These are phyloP conservation scores for Coleophora flavipennella DNA, from an alignment of 2,888 invertebrate species.

Conservation along the genomic window DNA sequence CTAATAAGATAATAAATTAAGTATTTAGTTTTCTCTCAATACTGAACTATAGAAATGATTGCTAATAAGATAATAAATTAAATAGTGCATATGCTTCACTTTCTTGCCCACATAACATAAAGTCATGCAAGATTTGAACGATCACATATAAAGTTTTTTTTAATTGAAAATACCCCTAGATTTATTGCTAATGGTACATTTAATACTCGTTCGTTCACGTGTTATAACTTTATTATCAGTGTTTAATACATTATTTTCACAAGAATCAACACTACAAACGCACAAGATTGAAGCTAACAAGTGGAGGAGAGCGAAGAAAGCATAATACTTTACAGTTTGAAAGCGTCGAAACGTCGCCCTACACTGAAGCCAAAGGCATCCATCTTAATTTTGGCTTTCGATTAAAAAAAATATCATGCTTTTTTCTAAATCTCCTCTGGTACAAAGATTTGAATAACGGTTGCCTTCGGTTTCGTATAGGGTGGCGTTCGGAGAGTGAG, in stretches of 20 bases:
- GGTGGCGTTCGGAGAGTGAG: constrained; percentile 51
- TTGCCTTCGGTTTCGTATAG: constrained; percentile 90
- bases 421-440: constrained; percentile 32
- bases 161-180: too few species aligned
- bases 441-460: constrained; percentile 39
- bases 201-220: too few species aligned
- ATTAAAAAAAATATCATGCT: constrained; percentile 19
- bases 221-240: neutral
- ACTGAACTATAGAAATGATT: too few species aligned
- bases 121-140: too few species aligned
- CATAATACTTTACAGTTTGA: constrained; percentile 1
- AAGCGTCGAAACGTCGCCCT: constrained; percentile 18
- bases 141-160: too few species aligned
- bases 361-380: constrained; percentile 69
- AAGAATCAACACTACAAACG: constrained; percentile 10
- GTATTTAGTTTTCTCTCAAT: too few species aligned
- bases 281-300: constrained; percentile 3
- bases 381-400: constrained; percentile 34
- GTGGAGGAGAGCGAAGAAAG: constrained; percentile 11
- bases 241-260: constrained; percentile 1
- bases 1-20: too few species aligned
- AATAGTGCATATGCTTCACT: too few species aligned
- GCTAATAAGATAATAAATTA: too few species aligned
- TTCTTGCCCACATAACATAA: too few species aligned
- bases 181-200: too few species aligned